A percentile compares a stretch with the other conserved stretches of the same genome.
phyloP scores from a whole-genome alignment of 2,888 invertebrate species.

The Yponomeuta cagnagella region DNA sequence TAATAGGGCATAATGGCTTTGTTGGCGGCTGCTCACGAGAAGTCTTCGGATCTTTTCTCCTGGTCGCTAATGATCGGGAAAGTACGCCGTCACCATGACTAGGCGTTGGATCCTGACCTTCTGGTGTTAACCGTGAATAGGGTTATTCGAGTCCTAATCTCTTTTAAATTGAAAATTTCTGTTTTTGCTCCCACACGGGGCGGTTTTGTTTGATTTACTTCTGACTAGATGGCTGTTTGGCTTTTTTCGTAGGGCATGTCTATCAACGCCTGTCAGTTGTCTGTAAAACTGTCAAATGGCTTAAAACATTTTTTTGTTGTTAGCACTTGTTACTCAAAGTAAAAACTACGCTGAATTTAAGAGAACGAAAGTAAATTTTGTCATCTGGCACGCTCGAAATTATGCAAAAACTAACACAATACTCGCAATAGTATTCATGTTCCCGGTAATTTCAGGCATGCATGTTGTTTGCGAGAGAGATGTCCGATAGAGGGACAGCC shows the following conservation, averaged over 20 bases:
- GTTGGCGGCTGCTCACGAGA: constrained; percentile 66
- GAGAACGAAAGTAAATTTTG: neutral
- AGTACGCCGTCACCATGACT: constrained; percentile 61
- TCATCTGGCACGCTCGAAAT: neutral
- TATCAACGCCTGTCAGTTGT: neutral
- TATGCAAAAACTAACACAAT: constrained; percentile 5
- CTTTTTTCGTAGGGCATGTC: neutral
- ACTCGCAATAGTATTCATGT: neutral
- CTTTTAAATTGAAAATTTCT: constrained; percentile 49
- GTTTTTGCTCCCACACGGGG: constrained; percentile 27
- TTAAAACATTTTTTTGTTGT: neutral
- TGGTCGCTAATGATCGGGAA: constrained; percentile 62
- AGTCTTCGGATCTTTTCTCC: constrained; percentile 48
- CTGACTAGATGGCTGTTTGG: neutral
- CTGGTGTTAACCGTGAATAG: constrained; percentile 59
- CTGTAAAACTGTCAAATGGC: neutral
- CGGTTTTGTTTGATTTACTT: constrained; percentile 9
- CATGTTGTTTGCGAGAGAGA: neutral
- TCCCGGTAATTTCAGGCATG: neutral
- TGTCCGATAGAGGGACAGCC: constrained; percentile 9
- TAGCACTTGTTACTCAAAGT: neutral
- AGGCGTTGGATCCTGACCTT: constrained; percentile 54
- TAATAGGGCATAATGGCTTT: constrained; percentile 74
- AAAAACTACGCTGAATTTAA: neutral
- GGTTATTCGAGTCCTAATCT: constrained; percentile 54